Evolutionary conservation across 1,140 invertebrate species (phyloP), one percentile per base, ranked within the genome.

Genomic region (Apis florea): DNA sequence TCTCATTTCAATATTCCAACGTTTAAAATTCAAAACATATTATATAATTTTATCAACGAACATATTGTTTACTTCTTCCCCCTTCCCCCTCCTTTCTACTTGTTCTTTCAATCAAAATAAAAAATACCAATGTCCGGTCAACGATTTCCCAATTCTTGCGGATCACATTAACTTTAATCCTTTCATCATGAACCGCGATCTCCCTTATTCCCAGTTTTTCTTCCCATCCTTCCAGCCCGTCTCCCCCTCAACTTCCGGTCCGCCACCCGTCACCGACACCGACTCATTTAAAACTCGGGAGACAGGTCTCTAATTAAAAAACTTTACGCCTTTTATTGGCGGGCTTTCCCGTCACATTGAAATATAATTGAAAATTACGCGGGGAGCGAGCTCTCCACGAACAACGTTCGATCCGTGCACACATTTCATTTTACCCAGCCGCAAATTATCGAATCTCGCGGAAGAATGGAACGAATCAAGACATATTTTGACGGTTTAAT

Each of bases 321-420:
- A 88, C 86, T 88, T 86, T 86, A 83, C 84, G 84, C 85, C 85
- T 79, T 82, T 86, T 86, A 86, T 86, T 83, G 81, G 63, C 80
- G 72, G 67, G 56, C 67, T 64, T 31, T 75, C 80, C 71, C 84
- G 81, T 80, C 77, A 66, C 86, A 80, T 88, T 80, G 83, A 67
- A 76, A 54, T 83, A 77, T 88, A 88, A 88, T 88, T 88, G 86
- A 87, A 88, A 88, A 88, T 88, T 88, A 88, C 86, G 72, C 66
- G 64, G 67, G 53, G 63, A 80, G 77, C 19, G 66, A 77, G 78
- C 31, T 76, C 64, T 66, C 58, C 69, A 63, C 58, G 84, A 79
- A 86, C 66, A 67, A 49, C 72, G 31, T 61, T 76, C 82, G 79
- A 77, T 72, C 24, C 24, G 54, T 71, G 53, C 40, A 26, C 49